Evolutionary conservation across 1,140 invertebrate genomes (phyloP).

Genomic region (Calycopis cecrops): DNA sequence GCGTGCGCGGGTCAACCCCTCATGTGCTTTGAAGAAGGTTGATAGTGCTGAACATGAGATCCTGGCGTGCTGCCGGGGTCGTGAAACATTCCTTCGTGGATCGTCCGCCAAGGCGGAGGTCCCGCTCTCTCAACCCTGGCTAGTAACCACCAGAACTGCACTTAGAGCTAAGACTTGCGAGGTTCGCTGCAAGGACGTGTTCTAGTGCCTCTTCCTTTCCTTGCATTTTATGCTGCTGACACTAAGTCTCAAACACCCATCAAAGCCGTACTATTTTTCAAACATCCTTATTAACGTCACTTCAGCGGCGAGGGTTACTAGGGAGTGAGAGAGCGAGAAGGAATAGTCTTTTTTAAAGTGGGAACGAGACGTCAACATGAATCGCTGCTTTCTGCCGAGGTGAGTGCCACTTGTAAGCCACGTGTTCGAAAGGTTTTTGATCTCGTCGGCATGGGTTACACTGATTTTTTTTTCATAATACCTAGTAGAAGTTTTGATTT

Average conservation of each 20-base stretch:
- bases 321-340: constrained; percentile 67
- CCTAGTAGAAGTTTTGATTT: constrained; percentile 16
- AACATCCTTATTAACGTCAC: not conserved
- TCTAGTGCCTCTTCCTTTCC: constrained; percentile 22
- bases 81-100: constrained; percentile 62
- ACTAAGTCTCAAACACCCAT: constrained; percentile 11
- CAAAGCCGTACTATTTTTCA: constrained; percentile 12
- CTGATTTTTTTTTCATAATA: constrained; percentile 42
- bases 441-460: constrained; percentile 27
- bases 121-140: constrained; percentile 62
- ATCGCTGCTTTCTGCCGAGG: constrained; percentile 51
- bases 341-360: constrained; percentile 60
- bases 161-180: constrained; percentile 15
- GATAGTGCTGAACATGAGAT: constrained; percentile 55
- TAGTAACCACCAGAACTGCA: constrained; percentile 28
- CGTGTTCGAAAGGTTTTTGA: constrained; percentile 40
- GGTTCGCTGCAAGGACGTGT: constrained; percentile 26
- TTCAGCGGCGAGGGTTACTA: constrained; percentile 32
- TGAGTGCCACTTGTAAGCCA: constrained; percentile 61
- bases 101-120: constrained; percentile 65
- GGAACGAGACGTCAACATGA: constrained; percentile 65
- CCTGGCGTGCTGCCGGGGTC: constrained; percentile 54
- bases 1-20: constrained; percentile 64
- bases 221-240: constrained; percentile 1
- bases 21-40: constrained; percentile 54